These are phyloP conservation scores for Diachrysia chrysitis DNA, from an alignment of 2,888 invertebrate genomes.

Conservation along the genomic window DNA sequence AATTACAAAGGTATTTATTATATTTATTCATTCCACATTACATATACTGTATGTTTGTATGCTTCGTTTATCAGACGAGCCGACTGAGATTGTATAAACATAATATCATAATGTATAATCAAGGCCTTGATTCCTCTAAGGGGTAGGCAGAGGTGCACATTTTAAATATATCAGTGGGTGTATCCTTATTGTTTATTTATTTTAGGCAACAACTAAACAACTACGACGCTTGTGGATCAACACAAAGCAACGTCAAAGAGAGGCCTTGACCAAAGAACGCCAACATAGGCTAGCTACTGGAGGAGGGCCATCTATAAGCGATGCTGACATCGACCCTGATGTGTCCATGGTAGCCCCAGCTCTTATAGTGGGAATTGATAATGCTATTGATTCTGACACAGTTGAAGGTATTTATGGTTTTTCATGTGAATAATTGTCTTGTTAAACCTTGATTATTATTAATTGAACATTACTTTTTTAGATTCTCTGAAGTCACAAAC, in stretches of 20 bases:
- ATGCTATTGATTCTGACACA: conserved; percentile 21
- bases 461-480: conserved; percentile 10
- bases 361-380: conserved; percentile 15
- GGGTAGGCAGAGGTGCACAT: too few species aligned
- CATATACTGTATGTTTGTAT: background rate
- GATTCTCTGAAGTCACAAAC: background rate
- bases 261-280: conserved; percentile 31
- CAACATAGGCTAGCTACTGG: conserved; percentile 23
- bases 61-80: too few species aligned
- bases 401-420: conserved; percentile 11
- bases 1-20: background rate
- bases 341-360: conserved; percentile 12
- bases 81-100: too few species aligned
- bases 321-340: conserved; percentile 9
- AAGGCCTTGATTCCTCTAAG: too few species aligned
- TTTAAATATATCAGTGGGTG: too few species aligned
- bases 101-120: too few species aligned
- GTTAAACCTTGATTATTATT: conserved; percentile 10
- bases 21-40: background rate
- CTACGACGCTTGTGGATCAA: conserved; percentile 46
- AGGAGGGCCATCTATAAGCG: conserved; percentile 12
- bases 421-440: conserved; percentile 8
- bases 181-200: conserved; percentile 8
- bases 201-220: too few species aligned
- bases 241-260: conserved; percentile 43